These are phyloP conservation scores for Agonopterix alstromeriana DNA, from an alignment of 2,888 invertebrate species.

Conservation along the genomic window DNA sequence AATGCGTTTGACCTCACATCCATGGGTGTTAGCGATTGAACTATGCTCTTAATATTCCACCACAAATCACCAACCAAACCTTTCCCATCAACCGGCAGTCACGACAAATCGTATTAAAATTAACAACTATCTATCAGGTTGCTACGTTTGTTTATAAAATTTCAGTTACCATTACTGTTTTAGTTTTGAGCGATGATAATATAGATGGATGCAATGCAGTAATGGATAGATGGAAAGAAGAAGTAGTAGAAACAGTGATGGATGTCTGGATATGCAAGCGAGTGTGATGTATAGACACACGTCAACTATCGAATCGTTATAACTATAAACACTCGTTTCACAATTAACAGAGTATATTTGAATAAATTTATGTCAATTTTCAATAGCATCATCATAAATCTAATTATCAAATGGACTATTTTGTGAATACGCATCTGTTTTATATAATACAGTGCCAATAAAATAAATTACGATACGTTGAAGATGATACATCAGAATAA, in stretches of 20 bases:
- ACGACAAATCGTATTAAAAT: constrained; percentile 70
- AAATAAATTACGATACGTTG: constrained; percentile 30
- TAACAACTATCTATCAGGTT: constrained; percentile 54
- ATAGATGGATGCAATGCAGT: constrained; percentile 18
- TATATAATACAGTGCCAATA: constrained; percentile 53
- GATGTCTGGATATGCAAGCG: constrained; percentile 24
- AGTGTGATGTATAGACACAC: constrained; percentile 57
- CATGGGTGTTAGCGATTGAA: constrained; percentile 65
- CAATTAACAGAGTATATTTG: constrained; percentile 64
- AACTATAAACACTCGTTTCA: constrained; percentile 58
- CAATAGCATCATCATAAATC: constrained; percentile 57
- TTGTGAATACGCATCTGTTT: constrained; percentile 28
- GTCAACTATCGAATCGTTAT: constrained; percentile 55
- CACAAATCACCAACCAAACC: constrained; percentile 61
- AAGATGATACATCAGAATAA: constrained; percentile 32
- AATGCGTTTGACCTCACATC: constrained; percentile 70
- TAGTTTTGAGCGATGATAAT: constrained; percentile 18
- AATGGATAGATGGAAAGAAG: constrained; percentile 21
- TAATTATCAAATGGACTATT: constrained; percentile 52
- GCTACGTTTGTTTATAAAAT: constrained; percentile 29
- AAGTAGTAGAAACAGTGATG: constrained; percentile 27
- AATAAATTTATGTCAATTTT: constrained; percentile 69
- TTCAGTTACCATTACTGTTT: constrained; percentile 42
- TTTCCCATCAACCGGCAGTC: constrained; percentile 67
- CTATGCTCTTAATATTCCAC: constrained; percentile 63